Conservation (phyloP, 1,140 invertebrate species). For the Mactra quadrangularis region DNA sequence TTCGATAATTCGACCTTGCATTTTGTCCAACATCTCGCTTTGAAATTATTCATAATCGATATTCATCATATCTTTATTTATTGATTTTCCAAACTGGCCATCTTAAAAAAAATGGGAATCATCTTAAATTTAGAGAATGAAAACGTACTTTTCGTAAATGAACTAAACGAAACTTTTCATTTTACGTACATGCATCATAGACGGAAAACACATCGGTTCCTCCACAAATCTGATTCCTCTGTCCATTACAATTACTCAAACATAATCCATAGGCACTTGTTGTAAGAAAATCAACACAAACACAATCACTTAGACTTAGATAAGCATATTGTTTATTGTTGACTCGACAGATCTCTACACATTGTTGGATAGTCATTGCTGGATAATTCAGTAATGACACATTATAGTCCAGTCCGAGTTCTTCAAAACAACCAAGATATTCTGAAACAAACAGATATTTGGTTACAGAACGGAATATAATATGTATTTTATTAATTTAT, state of each 20-base stretch:
- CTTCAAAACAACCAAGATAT: slow-evolving; percentile 6
- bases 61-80: too few relatives aligned
- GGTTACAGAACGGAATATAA: neutral
- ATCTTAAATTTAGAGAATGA: too few relatives aligned
- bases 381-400: neutral
- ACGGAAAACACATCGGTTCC: slow-evolving; percentile 22
- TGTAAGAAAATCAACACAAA: neutral
- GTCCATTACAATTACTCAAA: slow-evolving; percentile 8
- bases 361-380: slow-evolving; percentile 47
- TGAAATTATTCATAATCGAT: too few relatives aligned
- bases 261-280: neutral
- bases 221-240: slow-evolving; percentile 49
- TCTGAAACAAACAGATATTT: slow-evolving; percentile 5
- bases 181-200: slow-evolving; percentile 37
- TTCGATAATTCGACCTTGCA: too few relatives aligned
- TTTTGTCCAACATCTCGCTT: too few relatives aligned
- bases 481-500: neutral
- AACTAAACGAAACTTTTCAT: too few relatives aligned
- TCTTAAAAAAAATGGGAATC: too few relatives aligned
- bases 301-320: slow-evolving; percentile 16
- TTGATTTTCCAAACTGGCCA: too few relatives aligned
- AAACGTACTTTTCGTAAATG: too few relatives aligned
- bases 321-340: neutral
- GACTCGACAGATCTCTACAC: slow-evolving; percentile 33
- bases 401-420: neutral